Conservation (phyloP, 2,113 vertebrate species). For the Pseudorhombus dupliciocellatus region DNA sequence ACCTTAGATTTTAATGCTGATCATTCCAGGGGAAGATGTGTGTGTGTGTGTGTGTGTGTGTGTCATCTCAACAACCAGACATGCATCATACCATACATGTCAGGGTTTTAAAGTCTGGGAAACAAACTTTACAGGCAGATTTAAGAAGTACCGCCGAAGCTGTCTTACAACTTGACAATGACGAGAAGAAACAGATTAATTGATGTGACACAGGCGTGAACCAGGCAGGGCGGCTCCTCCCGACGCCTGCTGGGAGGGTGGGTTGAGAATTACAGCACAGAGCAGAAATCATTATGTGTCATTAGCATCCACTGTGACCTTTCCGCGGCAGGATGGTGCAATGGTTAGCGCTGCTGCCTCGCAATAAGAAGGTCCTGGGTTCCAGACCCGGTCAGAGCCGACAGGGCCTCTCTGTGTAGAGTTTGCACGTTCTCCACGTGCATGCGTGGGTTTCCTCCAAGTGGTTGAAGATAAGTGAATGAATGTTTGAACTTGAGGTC, state of each 20-base stretch:
- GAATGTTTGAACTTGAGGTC: too few relatives aligned
- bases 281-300: not conserved
- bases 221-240: not conserved
- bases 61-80: not conserved
- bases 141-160: not conserved
- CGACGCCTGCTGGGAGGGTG: not conserved
- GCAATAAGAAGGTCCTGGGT: too few relatives aligned
- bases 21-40: not conserved
- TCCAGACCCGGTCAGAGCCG: too few relatives aligned
- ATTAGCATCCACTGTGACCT: not conserved
- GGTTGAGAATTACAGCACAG: not conserved
- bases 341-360: too few relatives aligned
- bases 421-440: too few relatives aligned
- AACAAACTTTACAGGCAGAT: not conserved
- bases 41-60: not conserved
- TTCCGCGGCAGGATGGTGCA: too few relatives aligned
- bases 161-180: not conserved
- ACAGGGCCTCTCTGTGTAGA: too few relatives aligned
- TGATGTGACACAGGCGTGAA: not conserved
- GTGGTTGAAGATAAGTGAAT: too few relatives aligned
- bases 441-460: too few relatives aligned
- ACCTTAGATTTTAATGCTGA: not conserved
- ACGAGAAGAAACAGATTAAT: not conserved
- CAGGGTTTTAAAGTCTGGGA: not conserved
- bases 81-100: conserved; percentile 34